phyloP scores from a whole-genome alignment of 1,140 invertebrate genomes.

The Aphelenchoides besseyi region DNA sequence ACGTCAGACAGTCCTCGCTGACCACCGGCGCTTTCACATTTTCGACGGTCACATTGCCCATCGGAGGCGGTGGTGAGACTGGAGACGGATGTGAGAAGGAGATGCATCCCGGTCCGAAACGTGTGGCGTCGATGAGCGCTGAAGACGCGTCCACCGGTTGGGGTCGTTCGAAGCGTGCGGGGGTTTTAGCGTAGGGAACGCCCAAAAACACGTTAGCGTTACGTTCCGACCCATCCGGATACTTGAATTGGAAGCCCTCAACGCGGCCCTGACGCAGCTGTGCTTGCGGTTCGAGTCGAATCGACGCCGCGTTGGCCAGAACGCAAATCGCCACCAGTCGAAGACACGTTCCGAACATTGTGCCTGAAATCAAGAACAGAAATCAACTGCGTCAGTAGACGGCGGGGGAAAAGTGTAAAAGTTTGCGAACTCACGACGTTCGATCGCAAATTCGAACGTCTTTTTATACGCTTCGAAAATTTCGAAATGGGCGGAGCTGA shows the following conservation, averaged over 20 bases:
- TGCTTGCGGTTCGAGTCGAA: background rate
- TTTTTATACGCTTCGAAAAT: too few species aligned
- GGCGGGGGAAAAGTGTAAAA: too few species aligned
- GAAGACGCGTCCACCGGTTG: background rate
- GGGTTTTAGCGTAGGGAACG: slow-evolving; percentile 21
- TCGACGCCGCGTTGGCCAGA: background rate
- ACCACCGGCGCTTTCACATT: background rate
- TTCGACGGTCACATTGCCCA: background rate
- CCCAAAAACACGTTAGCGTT: slow-evolving; percentile 23
- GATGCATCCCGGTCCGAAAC: slow-evolving; percentile 5
- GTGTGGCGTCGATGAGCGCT: background rate
- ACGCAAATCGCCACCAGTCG: background rate
- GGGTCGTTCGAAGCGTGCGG: slow-evolving; percentile 24
- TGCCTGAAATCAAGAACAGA: too few species aligned
- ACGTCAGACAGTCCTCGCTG: slow-evolving; percentile 89
- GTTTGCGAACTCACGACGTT: too few species aligned
- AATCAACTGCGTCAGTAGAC: too few species aligned
- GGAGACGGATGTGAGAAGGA: background rate
- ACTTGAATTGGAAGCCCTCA: slow-evolving; percentile 17
- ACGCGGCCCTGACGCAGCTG: background rate
- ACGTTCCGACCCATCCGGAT: slow-evolving; percentile 4
- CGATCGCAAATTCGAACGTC: too few species aligned
- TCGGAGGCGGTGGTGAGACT: background rate
- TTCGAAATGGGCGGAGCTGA: too few species aligned
- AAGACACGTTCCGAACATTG: slow-evolving; percentile 7